Evolutionary conservation across 2,797 vertebrate species (phyloP), one percentile per base, ranked within the genome.

Genomic region (Halcyon badia): DNA sequence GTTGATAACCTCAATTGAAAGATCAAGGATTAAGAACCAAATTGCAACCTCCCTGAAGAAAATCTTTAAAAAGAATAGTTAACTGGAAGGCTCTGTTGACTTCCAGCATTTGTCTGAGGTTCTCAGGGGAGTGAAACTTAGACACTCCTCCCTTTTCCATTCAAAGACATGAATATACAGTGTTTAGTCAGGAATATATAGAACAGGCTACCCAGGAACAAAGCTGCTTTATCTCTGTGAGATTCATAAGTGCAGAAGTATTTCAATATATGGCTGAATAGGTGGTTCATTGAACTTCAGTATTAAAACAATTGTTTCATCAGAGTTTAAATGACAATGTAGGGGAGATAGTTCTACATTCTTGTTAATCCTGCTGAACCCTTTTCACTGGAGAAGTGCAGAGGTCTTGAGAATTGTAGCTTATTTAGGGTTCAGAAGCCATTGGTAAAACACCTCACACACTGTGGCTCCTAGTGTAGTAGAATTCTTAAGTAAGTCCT

Each of bases 11-110:
- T 96, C 44, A 75, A 3, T 21, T 85, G 84, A 85, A 93, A 89
- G 61, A 78, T 33, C 30, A 81, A 83, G 82, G 65, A 95, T 92
- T 91, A 85, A 60, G 41, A 92, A 71, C 68, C 87, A 83, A 94
- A 94, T 81, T 87, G 87, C 60, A 92, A 78, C 49, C 33, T 96
- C 52, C 28, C 56, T 61, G 30, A 37, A 88, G 49, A 79, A 89
- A 72, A 54, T 57, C 33, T 75, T 86, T 26, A 21, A 73, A 66
- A 95, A 65, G 26, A 78, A 69, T 33, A 69, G 81, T 66, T 93
- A 71, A 80, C 68, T 90, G 66, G 48, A 90, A 77, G 48, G 5
- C 56, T 86, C 11, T 77, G 52, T 62, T 90, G 83, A 39, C 42
- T 90, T 92, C 22, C 52, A 90, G 44, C 37, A n/a, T 85, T 96